These are phyloP conservation scores for Porites lobata DNA, from an alignment of 92 coral and sea anemone species.

Conservation along the genomic window DNA sequence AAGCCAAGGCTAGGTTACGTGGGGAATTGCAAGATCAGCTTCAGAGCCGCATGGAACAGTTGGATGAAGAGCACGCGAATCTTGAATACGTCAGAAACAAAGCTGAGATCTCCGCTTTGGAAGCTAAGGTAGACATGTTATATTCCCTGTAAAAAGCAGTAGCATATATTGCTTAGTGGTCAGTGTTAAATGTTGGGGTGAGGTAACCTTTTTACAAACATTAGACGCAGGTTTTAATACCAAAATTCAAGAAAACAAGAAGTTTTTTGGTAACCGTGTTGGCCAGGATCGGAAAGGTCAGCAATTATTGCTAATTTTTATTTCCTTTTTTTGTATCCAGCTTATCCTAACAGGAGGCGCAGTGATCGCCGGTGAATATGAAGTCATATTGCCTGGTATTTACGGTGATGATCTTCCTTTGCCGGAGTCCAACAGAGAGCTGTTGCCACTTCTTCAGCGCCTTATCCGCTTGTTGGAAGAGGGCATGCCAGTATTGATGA, in stretches of 20 bases:
- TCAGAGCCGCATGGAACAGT: constrained; percentile 93
- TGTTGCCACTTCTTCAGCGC: constrained; percentile 93
- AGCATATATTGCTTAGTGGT: too few species aligned
- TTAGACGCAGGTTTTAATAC: too few species aligned
- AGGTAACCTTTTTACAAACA: too few species aligned
- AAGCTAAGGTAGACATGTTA: constrained; percentile 85
- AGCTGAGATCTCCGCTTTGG: constrained; percentile 93
- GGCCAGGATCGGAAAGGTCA: too few species aligned
- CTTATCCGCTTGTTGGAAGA: constrained; percentile 91
- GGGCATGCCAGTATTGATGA: constrained; percentile 80
- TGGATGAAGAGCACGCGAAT: constrained; percentile 93
- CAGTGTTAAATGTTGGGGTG: too few species aligned
- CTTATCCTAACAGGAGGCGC: constrained; percentile 89
- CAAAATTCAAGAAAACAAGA: too few species aligned
- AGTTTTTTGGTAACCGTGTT: too few species aligned
- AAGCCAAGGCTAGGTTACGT: constrained; percentile 91
- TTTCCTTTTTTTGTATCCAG: constrained; percentile 36
- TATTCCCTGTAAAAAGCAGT: too few species aligned
- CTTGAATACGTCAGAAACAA: constrained; percentile 92
- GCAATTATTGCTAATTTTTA: background rate
- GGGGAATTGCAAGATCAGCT: constrained; percentile 94
- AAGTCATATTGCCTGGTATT: constrained; percentile 79
- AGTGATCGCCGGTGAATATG: constrained; percentile 91
- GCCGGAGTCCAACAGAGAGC: constrained; percentile 92
- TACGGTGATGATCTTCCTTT: constrained; percentile 95